Base-by-base conservation (phyloP, 23 tunicate species). In the Clavelina lepadiformis region DNA sequence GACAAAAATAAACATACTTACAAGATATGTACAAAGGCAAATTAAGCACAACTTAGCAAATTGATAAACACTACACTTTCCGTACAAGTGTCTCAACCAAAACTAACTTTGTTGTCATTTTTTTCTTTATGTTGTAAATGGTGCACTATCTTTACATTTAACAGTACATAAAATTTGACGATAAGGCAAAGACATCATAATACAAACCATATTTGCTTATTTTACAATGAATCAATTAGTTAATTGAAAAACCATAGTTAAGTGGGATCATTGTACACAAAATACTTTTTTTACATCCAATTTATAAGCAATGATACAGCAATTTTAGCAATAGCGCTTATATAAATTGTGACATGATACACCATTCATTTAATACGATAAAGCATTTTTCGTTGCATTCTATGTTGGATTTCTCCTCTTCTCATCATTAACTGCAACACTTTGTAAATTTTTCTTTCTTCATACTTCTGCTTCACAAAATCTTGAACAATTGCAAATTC, bases 311-410 rank as follows among this genome's bases (percentile, higher is more conserved):
- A 41, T 15, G 15, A 11, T 41, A 15, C 15, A 11, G 49, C 15
- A 41, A 15, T 41, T 15, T 41, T 41, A 11, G 15, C 7, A n/a
- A n/a, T n/a, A n/a, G n/a, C n/a, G n/a, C n/a, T n/a, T n/a, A n/a
- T n/a, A n/a, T n/a, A n/a, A n/a, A n/a, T n/a, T n/a, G n/a, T n/a
- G 68, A 19, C 28, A 69, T n/a, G 7, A 11, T n/a, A n/a, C 59
- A n/a, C 15, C 20, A 19, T 38, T 63, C 72, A 93, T 35, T 81
- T 85, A 52, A 93, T 61, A 23, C 98, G 73, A 46, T 79, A 93
- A 11, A 93, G 77, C 98, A 93, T 93, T 51, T 85, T 85, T 49
- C 98, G 68, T 62, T 93, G 98, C 98, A 93, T 93, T 36, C 98
- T 53, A 58, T 93, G 98, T 44, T 85, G 94, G 1, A 93, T 33